Percentiles rank a stretch among this genome's conserved stretches.
These are phyloP conservation scores for Synanthedon formicaeformis DNA, from an alignment of 2,888 invertebrate species.

Conservation along the genomic window DNA sequence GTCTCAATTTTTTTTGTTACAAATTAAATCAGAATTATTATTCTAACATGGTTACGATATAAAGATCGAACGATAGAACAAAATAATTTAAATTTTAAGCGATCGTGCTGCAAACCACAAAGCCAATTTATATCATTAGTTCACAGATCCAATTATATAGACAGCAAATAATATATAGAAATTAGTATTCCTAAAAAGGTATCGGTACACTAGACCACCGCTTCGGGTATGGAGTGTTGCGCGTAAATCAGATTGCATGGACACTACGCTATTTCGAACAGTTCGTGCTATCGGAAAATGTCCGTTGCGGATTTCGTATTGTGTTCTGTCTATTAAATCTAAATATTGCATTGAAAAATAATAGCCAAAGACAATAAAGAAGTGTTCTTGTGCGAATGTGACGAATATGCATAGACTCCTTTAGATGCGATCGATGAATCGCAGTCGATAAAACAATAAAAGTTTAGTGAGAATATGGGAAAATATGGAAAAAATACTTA, in stretches of 20 bases:
- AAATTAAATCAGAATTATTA: no score
- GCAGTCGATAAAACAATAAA: no score
- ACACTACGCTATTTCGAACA: slow-evolving; percentile 50
- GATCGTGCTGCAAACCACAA: no score
- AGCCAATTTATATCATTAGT: no score
- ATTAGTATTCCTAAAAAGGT: slow-evolving; percentile 59
- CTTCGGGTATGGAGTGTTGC: slow-evolving; percentile 35
- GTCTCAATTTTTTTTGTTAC: no score
- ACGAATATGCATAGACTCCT: no score
- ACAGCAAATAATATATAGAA: slow-evolving; percentile 14
- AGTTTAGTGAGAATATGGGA: no score
- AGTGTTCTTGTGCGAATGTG: not conserved
- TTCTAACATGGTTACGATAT: no score
- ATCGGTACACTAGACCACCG: slow-evolving; percentile 20
- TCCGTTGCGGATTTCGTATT: slow-evolving; percentile 10
- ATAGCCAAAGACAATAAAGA: not conserved
- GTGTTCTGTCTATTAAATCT: slow-evolving; percentile 1
- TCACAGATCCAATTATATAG: not conserved
- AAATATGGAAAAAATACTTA: no score
- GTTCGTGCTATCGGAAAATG: slow-evolving; percentile 27
- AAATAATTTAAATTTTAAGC: no score
- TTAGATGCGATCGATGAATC: no score
- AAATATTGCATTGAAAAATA: not conserved
- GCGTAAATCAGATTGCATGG: slow-evolving; percentile 61
- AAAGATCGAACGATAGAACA: no score